Conservation (phyloP, 37 sponge, comb jelly and placozoan genomes). For the Mnemiopsis leidyi region DNA sequence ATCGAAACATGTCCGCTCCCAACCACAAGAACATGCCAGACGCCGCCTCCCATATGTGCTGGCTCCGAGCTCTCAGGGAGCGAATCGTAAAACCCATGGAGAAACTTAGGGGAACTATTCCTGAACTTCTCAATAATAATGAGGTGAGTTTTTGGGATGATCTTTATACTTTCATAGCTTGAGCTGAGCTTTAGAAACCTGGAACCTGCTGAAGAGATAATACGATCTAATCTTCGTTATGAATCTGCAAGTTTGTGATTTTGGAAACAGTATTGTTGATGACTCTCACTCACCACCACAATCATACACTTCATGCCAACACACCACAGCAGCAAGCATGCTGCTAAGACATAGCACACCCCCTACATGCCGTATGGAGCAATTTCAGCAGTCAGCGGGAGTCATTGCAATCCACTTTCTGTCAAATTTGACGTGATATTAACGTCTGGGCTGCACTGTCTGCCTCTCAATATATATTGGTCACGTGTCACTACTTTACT, state of each 20-base stretch:
- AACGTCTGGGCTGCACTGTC: neutral
- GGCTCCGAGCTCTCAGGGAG: constrained; percentile 74
- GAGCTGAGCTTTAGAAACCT: too few relatives aligned
- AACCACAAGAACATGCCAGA: constrained; percentile 73
- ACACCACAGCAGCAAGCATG: too few relatives aligned
- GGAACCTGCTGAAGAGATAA: too few relatives aligned
- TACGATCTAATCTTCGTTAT: too few relatives aligned
- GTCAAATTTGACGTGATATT: neutral
- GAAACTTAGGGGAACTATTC: constrained; percentile 66
- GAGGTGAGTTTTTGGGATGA: constrained; percentile 68
- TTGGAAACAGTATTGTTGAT: too few relatives aligned
- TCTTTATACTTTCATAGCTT: too few relatives aligned
- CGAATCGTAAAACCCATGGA: constrained; percentile 70
- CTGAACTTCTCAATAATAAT: constrained; percentile 77
- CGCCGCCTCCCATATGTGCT: constrained; percentile 71
- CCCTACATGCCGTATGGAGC: neutral
- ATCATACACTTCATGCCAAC: too few relatives aligned
- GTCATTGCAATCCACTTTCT: neutral
- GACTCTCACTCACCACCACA: too few relatives aligned
- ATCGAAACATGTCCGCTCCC: constrained; percentile 63
- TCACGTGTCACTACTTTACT: too few relatives aligned
- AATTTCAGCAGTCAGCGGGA: neutral
- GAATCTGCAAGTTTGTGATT: too few relatives aligned
- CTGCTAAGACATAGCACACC: neutral
- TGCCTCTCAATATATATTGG: neutral